Evolutionary conservation across 92 coral and sea anemone genomes (phyloP), one percentile per base, ranked within the genome.

Genomic region (Porites rus): DNA sequence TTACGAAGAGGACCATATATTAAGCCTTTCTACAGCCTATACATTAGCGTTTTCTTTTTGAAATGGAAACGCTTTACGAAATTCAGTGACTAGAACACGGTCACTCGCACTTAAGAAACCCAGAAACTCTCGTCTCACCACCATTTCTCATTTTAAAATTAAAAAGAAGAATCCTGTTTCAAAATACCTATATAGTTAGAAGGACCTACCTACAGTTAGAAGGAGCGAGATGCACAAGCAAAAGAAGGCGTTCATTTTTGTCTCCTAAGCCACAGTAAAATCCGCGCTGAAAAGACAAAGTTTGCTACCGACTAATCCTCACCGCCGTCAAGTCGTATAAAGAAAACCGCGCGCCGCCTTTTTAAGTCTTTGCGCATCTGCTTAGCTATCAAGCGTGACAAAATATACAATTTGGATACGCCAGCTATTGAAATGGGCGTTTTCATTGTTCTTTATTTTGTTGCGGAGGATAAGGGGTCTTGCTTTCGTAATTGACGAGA

Each of bases 181-280:
- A 38, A 38, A 38, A 83, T 83, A 83, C 87, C 87, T 19, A 28
- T 3, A 83, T 19, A 22, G 79, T 31, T 50, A 83, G 20, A 50
- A 11, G 64, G 51, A 83, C 31, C 31, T 83, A 83, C 87, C 87
- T 19, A 83, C 13, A 22, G 79, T 31, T 50, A 83, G 20, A 60
- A 11, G 64, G 51, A 83, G 79, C 16, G 79, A 83, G 79, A 52
- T 52, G 71, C 72, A 43, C 62, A 83, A 5, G 10, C 61, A 8
- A 21, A 17, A 10, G 61, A 72, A 24, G 72, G 64, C 62, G 63
- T 59, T 74, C 87, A 83, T 83, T 83, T 72, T 74, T 72, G 18
- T 73, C 80, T 64, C 20, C 72, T 72, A 50, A 50, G 54, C 65
- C 65, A 31, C 17, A 19, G 43, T 43, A 69, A 24, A 1, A 59